Percentiles rank a stretch among this genome's conserved stretches.
phyloP scores from a whole-genome alignment of 1,140 invertebrate genomes.

The Carcinoscorpius rotundicauda region DNA sequence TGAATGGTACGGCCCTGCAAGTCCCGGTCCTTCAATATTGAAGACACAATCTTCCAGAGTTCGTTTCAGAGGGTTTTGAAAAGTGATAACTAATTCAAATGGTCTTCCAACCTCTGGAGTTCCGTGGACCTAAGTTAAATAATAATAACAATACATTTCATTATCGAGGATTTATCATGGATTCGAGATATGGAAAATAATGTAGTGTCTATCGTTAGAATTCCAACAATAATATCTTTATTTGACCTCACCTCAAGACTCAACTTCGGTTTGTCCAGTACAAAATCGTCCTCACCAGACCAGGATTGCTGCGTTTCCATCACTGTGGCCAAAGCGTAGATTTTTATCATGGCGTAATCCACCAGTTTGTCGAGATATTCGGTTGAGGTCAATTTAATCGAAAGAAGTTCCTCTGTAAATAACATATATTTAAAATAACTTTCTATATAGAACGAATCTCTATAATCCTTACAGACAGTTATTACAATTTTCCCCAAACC shows the following conservation, averaged over 20 bases:
- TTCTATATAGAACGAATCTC: too few species aligned
- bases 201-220: too few species aligned
- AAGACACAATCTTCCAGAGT: constrained; percentile 59
- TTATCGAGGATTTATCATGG: neutral
- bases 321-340: constrained; percentile 66
- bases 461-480: too few species aligned
- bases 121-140: constrained; percentile 6
- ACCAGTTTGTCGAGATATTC: constrained; percentile 66
- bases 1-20: constrained; percentile 48
- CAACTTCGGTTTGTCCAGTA: constrained; percentile 63
- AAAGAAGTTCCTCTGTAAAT: constrained; percentile 45
- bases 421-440: too few species aligned
- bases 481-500: too few species aligned
- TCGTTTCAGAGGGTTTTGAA: constrained; percentile 66
- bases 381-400: constrained; percentile 56
- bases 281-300: constrained; percentile 78
- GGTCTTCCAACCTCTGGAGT: constrained; percentile 39
- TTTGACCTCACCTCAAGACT: constrained; percentile 33
- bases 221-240: too few species aligned
- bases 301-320: constrained; percentile 74
- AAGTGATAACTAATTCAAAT: constrained; percentile 50
- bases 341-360: constrained; percentile 71
- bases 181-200: too few species aligned
- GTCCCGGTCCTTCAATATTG: constrained; percentile 60
- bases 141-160: neutral